phyloP scores from a whole-genome alignment of 2,113 vertebrate genomes.

The Lichenostomus cassidix region DNA sequence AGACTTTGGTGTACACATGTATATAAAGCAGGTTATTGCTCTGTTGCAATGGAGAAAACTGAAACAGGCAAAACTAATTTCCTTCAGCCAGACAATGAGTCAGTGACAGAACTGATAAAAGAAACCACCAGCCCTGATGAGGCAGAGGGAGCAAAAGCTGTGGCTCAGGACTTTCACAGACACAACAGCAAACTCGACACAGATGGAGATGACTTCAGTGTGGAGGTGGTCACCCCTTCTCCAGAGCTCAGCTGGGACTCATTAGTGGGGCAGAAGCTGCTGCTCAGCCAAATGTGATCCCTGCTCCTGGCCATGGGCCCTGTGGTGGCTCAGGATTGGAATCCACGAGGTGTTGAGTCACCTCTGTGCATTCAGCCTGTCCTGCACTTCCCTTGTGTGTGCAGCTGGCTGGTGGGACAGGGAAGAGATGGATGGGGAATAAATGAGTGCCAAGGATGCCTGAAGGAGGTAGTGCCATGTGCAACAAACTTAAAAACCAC shows the following conservation, averaged over 20 bases:
- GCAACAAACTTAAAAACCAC: neutral
- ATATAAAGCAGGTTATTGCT: neutral
- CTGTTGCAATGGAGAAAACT: neutral
- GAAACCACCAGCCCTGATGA: neutral
- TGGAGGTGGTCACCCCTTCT: neutral
- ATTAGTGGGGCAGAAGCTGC: neutral
- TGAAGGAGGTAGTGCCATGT: neutral
- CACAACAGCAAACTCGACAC: neutral
- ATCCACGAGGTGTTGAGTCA: rapidly evolving
- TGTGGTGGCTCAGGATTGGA: neutral
- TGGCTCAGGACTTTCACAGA: neutral
- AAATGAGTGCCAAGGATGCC: neutral
- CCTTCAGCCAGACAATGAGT: constrained; percentile 6
- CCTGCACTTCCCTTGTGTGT: neutral
- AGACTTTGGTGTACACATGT: neutral
- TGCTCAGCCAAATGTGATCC: neutral
- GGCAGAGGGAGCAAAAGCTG: neutral
- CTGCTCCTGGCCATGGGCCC: neutral
- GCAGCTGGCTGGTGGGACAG: neutral
- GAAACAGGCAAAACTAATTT: neutral
- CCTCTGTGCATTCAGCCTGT: neutral
- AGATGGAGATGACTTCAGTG: neutral
- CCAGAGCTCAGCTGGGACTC: neutral
- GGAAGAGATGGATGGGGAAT: neutral
- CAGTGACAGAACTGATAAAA: constrained; percentile 16